phyloP scores from a whole-genome alignment of 2,888 invertebrate genomes.

The Epirrhoe tristata region DNA sequence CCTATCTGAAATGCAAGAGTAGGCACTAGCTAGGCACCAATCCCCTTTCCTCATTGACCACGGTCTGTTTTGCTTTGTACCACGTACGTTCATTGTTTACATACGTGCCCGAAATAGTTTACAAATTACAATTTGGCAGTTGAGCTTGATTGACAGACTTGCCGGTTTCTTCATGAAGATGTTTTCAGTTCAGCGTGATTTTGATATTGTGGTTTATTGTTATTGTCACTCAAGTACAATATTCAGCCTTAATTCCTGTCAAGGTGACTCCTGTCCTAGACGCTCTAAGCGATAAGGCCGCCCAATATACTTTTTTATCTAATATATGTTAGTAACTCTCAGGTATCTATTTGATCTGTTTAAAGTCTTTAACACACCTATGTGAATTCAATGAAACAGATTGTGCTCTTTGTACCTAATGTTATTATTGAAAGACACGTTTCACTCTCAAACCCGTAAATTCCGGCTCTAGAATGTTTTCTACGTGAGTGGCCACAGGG shows the following conservation, averaged over 20 bases:
- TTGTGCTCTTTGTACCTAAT: not conserved
- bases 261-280: too few relatives aligned
- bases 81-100: conserved; percentile 27
- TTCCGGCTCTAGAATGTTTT: too few relatives aligned
- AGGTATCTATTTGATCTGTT: conserved; percentile 30
- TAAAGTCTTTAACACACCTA: conserved; percentile 31
- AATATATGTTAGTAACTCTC: too few relatives aligned
- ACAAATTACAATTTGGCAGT: conserved; percentile 24
- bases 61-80: conserved; percentile 15
- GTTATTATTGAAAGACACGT: not conserved
- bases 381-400: conserved; percentile 10
- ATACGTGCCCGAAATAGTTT: conserved; percentile 15
- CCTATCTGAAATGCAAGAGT: too few relatives aligned
- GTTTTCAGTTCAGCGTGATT: conserved; percentile 10
- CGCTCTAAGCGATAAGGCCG: too few relatives aligned
- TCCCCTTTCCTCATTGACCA: not conserved
- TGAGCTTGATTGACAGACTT: conserved; percentile 26
- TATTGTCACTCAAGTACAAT: too few relatives aligned
- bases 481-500: too few relatives aligned
- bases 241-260: too few relatives aligned
- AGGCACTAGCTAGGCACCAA: not conserved
- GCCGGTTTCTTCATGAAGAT: conserved; percentile 8
- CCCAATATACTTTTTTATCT: too few relatives aligned
- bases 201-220: not conserved
- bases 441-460: too few relatives aligned